Percentiles rank a stretch among this genome's conserved stretches.
Evolutionary conservation across 2,797 vertebrate genomes (phyloP).

Genomic region (Hydrolagus colliei): DNA sequence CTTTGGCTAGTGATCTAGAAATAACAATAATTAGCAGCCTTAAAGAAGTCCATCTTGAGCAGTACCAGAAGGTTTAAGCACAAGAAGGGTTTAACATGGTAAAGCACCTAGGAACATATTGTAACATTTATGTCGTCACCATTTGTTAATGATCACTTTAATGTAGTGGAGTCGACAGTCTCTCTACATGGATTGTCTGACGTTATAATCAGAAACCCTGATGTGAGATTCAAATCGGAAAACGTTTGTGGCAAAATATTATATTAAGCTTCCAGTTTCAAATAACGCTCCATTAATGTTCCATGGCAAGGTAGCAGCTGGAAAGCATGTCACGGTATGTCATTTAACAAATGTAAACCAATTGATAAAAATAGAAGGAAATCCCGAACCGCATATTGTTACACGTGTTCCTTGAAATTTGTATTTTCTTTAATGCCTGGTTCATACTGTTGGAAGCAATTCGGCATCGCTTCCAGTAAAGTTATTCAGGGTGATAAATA

Average conservation of each 20-base stretch:
- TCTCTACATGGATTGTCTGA: constrained; percentile 49
- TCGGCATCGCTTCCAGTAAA: too few relatives aligned
- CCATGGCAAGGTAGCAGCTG: constrained; percentile 21
- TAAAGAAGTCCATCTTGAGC: constrained; percentile 63
- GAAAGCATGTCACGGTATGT: constrained; percentile 15
- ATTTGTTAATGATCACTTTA: constrained; percentile 60
- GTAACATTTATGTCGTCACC: constrained; percentile 68
- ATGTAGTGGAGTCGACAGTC: constrained; percentile 60
- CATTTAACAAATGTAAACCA: constrained; percentile 15
- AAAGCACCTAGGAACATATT: constrained; percentile 62
- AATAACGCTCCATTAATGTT: constrained; percentile 25
- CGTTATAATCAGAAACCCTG: constrained; percentile 36
- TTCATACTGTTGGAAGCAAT: too few relatives aligned
- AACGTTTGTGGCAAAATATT: constrained; percentile 22
- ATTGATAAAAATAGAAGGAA: constrained; percentile 29
- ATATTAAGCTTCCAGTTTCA: not conserved
- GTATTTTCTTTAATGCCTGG: constrained; percentile 9
- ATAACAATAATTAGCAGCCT: constrained; percentile 76
- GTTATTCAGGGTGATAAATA: too few relatives aligned
- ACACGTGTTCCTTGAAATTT: not conserved
- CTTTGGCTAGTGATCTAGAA: constrained; percentile 76
- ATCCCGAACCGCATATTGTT: constrained; percentile 21
- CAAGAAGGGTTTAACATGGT: constrained; percentile 60
- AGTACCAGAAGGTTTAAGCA: constrained; percentile 57
- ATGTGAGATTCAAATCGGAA: constrained; percentile 25